A percentile compares a stretch with the other conserved stretches of the same genome.
phyloP scores from a whole-genome alignment of 2,888 invertebrate genomes.

The Agriopis marginaria region DNA sequence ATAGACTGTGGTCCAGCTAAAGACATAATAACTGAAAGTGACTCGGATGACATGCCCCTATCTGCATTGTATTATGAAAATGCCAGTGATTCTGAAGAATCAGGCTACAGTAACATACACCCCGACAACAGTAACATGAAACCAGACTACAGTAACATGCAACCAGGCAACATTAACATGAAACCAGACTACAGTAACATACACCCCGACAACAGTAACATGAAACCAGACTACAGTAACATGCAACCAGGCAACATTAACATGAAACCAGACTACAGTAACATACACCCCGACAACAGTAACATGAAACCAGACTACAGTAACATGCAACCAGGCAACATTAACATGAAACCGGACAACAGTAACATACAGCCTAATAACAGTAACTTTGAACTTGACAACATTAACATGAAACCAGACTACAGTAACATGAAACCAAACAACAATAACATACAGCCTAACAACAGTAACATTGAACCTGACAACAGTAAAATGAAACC shows the following conservation, averaged over 20 bases:
- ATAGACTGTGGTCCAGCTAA: constrained; percentile 59
- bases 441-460: neutral
- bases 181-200: neutral
- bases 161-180: neutral
- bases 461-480: neutral
- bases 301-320: neutral
- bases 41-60: constrained; percentile 61
- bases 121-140: neutral
- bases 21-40: constrained; percentile 54
- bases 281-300: neutral
- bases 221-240: neutral
- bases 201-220: neutral
- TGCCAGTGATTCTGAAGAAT: constrained; percentile 10
- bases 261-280: neutral
- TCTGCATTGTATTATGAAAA: constrained; percentile 52
- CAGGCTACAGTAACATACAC: neutral
- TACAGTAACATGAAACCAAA: neutral
- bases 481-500: neutral
- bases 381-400: no score
- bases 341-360: neutral
- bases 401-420: no score
- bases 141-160: neutral
- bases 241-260: neutral
- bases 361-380: neutral
- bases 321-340: neutral